Evolutionary conservation across 1,140 invertebrate species (phyloP).

Genomic region (Mamestra configurata): DNA sequence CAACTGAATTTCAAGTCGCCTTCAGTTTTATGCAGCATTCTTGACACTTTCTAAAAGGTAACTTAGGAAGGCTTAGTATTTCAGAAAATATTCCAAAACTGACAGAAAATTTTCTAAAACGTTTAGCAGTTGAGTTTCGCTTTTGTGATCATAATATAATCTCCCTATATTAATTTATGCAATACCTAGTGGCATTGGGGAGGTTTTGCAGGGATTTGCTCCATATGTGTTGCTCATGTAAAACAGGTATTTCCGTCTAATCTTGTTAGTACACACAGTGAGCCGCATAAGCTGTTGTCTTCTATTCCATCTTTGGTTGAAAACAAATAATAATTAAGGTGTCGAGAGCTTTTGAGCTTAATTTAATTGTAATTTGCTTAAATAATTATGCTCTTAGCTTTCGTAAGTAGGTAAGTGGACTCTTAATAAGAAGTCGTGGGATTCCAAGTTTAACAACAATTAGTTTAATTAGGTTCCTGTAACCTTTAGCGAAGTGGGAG

Average conservation of each 20-base stretch:
- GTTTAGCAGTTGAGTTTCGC: neutral
- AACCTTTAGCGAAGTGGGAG: neutral
- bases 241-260: neutral
- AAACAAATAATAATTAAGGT: constrained; percentile 1
- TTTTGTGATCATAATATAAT: too few species aligned
- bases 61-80: too few species aligned
- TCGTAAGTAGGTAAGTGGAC: neutral
- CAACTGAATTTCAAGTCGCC: too few species aligned
- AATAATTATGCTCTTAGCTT: constrained; percentile 3
- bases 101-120: too few species aligned
- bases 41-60: too few species aligned
- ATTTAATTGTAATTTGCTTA: neutral
- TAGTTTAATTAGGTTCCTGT: too few species aligned
- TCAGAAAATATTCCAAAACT: too few species aligned
- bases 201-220: neutral
- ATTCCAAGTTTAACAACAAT: neutral
- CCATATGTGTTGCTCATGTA: neutral
- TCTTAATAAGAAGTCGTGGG: neutral
- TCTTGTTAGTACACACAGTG: neutral
- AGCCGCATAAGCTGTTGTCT: neutral
- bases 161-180: too few species aligned
- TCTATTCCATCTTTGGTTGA: neutral
- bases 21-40: too few species aligned
- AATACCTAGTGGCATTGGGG: too few species aligned
- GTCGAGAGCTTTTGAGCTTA: neutral